Conservation (phyloP, 2,113 vertebrate species). For the Rallus limicola region DNA sequence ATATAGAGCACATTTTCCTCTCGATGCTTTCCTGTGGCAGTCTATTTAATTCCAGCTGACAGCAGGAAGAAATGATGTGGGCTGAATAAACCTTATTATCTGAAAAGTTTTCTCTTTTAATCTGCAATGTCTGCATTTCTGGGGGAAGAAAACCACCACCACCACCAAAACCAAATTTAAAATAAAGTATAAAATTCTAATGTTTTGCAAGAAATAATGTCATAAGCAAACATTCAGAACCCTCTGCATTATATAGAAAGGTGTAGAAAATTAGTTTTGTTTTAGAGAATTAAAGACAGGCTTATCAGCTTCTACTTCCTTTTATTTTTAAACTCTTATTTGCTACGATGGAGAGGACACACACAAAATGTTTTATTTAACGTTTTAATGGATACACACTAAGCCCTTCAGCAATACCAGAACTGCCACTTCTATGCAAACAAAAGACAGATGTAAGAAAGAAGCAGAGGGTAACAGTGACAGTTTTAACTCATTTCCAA, state of each 20-base stretch:
- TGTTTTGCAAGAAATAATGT: background rate
- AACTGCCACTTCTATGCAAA: background rate
- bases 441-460: background rate
- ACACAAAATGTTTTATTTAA: background rate
- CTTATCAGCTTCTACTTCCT: background rate
- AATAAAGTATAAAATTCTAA: background rate
- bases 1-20: background rate
- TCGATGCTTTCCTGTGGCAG: background rate
- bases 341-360: background rate
- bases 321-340: background rate
- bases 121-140: background rate
- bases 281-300: background rate
- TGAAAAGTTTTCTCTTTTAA: background rate
- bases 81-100: background rate
- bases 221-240: background rate
- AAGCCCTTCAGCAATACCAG: background rate
- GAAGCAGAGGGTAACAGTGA: background rate
- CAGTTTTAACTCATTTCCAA: background rate
- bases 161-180: background rate
- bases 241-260: background rate
- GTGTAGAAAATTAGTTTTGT: background rate
- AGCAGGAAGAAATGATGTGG: constrained; percentile 31
- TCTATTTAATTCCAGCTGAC: constrained; percentile 26
- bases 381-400: background rate
- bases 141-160: too few relatives aligned